phyloP scores from a whole-genome alignment of 2,113 vertebrate genomes.

The Pteronura brasiliensis region DNA sequence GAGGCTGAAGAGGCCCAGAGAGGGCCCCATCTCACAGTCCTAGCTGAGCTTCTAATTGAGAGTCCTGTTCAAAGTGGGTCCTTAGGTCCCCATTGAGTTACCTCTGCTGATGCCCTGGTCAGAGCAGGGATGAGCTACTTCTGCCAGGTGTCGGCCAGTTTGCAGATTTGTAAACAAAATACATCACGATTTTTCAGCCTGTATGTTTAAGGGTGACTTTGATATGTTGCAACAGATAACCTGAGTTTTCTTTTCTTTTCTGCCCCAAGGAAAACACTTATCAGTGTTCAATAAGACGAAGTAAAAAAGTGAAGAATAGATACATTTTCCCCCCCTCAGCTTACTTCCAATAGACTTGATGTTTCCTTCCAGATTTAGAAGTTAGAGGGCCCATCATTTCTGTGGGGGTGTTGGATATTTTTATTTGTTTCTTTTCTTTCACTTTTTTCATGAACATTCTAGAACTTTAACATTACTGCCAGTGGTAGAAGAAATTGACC shows the following conservation, averaged over 20 bases:
- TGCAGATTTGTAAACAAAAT: background rate
- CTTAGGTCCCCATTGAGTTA: fast-evolving
- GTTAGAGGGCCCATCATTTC: background rate
- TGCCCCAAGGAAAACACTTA: background rate
- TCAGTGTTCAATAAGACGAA: background rate
- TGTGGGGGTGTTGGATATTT: background rate
- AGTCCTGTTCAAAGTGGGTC: background rate
- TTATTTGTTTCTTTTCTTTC: background rate
- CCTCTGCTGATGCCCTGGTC: background rate
- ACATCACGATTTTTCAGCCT: background rate
- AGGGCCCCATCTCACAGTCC: background rate
- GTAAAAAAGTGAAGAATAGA: background rate
- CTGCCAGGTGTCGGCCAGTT: fast-evolving
- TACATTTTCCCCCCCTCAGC: background rate
- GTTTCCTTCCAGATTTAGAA: background rate
- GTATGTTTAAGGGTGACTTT: background rate
- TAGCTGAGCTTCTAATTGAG: background rate
- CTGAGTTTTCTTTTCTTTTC: background rate
- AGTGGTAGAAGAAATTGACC: background rate
- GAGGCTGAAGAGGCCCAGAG: fast-evolving
- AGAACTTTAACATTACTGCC: background rate
- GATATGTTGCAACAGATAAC: background rate
- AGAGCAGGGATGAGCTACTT: too few relatives aligned
- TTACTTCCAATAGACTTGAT: background rate
- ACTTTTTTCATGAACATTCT: background rate